Conservation (phyloP, 2,797 vertebrate genomes). For the Staurois parvus region DNA sequence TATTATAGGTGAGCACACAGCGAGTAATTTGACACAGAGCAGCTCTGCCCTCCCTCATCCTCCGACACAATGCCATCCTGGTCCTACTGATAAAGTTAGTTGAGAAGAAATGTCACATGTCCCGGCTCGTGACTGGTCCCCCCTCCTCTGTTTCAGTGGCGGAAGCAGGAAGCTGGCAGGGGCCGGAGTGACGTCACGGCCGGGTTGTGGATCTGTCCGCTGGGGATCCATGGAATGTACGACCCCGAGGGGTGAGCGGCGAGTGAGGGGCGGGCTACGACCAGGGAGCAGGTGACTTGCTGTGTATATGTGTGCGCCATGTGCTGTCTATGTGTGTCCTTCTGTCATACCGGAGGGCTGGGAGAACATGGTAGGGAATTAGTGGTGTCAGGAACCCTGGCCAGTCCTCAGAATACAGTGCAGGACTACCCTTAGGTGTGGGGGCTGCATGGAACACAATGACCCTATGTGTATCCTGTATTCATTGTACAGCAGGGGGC, state of each 20-base stretch:
- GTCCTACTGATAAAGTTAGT: slow-evolving; percentile 31
- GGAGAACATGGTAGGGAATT: no score
- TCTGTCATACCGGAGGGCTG: no score
- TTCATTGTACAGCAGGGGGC: no score
- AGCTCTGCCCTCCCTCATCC: no score
- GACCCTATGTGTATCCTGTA: no score
- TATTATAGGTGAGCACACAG: no score
- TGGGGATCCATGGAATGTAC: slow-evolving; percentile 32
- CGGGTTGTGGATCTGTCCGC: background rate
- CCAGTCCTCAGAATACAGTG: no score
- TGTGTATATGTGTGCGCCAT: background rate
- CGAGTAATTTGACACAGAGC: no score
- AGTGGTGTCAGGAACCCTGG: no score
- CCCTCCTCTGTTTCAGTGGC: background rate
- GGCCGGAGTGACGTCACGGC: slow-evolving; percentile 31
- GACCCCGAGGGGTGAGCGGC: background rate
- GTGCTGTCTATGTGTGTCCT: no score
- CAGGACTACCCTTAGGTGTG: no score
- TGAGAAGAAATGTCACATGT: slow-evolving; percentile 10
- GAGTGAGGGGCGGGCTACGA: background rate
- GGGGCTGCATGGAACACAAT: no score
- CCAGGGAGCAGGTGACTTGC: slow-evolving; percentile 4
- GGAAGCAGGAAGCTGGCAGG: slow-evolving; percentile 44
- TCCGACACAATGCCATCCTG: background rate
- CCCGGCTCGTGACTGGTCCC: background rate